Conservation (phyloP, 23 tunicate genomes). For the Styela clava region DNA sequence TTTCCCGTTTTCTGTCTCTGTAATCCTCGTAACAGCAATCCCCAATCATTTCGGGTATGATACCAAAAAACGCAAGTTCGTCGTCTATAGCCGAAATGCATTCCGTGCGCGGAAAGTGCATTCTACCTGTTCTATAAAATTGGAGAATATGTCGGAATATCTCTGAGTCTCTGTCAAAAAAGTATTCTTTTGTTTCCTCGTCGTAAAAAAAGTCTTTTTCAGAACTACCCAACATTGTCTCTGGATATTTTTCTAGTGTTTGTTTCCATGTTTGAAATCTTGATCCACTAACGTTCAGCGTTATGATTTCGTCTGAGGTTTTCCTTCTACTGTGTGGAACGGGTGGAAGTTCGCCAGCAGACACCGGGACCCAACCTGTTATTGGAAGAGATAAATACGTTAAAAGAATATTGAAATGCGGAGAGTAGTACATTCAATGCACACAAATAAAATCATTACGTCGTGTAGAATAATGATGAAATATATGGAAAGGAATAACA, state of each 20-base stretch:
- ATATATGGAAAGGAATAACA: too few species aligned
- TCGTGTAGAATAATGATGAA: too few species aligned
- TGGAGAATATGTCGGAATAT: slow-evolving; percentile 86
- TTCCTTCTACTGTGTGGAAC: slow-evolving; percentile 41
- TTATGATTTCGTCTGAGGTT: slow-evolving; percentile 60
- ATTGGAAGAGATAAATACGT: too few species aligned
- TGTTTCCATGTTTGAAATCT: slow-evolving; percentile 82
- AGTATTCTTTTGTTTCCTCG: slow-evolving; percentile 79
- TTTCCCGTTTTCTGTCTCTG: slow-evolving; percentile 87
- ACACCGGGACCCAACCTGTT: slow-evolving; percentile 87
- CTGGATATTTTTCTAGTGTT: slow-evolving; percentile 85
- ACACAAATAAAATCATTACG: too few species aligned
- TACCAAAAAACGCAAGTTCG: slow-evolving; percentile 93
- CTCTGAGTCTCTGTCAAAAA: slow-evolving; percentile 97
- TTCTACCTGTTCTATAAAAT: slow-evolving; percentile 92
- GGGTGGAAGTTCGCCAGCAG: slow-evolving; percentile 54
- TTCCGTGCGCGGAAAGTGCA: slow-evolving; percentile 98
- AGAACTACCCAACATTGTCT: slow-evolving; percentile 80
- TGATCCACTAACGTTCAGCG: slow-evolving; percentile 71
- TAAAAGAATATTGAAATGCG: too few species aligned
- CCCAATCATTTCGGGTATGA: slow-evolving; percentile 89
- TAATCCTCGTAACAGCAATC: slow-evolving; percentile 99
- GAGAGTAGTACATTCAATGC: too few species aligned
- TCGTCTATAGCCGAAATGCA: slow-evolving; percentile 89
- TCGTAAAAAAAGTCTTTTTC: slow-evolving; percentile 97